phyloP scores from a whole-genome alignment of 2,888 invertebrate species.

The Xylophagus ater region DNA sequence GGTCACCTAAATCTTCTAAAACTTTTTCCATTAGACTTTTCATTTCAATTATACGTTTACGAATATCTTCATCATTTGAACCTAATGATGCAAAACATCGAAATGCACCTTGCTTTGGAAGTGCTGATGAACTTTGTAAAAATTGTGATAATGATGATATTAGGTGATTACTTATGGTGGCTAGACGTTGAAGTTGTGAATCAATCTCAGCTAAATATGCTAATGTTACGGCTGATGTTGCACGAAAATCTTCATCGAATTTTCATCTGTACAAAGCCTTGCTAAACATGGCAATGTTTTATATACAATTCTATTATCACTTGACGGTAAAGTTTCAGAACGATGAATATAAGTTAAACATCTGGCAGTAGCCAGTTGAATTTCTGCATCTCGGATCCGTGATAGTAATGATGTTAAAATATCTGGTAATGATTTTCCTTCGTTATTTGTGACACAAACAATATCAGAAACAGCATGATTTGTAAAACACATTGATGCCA shows the following conservation, averaged over 20 bases:
- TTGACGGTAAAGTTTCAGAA: constrained; percentile 64
- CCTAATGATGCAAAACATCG: constrained; percentile 83
- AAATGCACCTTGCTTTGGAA: constrained; percentile 62
- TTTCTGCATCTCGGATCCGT: constrained; percentile 66
- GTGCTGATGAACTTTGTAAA: constrained; percentile 55
- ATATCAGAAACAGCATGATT: constrained; percentile 64
- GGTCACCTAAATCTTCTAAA: constrained; percentile 67
- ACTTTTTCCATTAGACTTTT: constrained; percentile 82
- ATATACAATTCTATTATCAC: constrained; percentile 66
- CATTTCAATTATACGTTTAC: constrained; percentile 84
- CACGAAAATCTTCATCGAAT: constrained; percentile 50
- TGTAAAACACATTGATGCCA: constrained; percentile 78
- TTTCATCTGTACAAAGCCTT: constrained; percentile 72
- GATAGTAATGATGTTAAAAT: constrained; percentile 61
- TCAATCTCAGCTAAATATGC: constrained; percentile 86
- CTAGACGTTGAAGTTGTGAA: constrained; percentile 73
- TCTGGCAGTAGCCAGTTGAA: constrained; percentile 76
- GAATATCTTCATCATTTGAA: constrained; percentile 87
- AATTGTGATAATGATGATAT: constrained; percentile 74
- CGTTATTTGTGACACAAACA: constrained; percentile 50
- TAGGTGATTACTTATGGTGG: constrained; percentile 84
- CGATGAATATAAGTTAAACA: constrained; percentile 78
- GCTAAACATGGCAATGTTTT: constrained; percentile 74
- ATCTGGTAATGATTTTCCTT: constrained; percentile 60
- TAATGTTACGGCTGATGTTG: constrained; percentile 76